Conservation (phyloP, 1,140 invertebrate genomes). For the Micrasema minimum region DNA sequence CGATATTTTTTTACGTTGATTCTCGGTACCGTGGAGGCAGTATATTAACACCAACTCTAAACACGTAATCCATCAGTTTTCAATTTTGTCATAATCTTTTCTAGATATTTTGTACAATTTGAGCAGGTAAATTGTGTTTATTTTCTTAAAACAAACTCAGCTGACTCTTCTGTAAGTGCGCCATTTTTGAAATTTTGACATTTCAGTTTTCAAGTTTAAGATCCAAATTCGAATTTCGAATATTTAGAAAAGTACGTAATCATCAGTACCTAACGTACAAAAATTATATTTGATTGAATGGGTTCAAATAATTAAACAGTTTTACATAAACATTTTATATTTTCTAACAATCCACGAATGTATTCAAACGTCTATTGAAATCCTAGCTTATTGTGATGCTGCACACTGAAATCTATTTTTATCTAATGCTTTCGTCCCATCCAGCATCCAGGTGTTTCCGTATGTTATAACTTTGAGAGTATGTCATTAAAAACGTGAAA, state of each 20-base stretch:
- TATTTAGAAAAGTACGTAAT: too few species aligned
- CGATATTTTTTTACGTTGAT: too few species aligned
- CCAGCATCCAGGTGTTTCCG: conserved; percentile 52
- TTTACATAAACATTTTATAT: too few species aligned
- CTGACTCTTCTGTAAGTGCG: conserved; percentile 21
- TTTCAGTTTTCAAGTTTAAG: background rate
- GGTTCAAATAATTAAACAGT: too few species aligned
- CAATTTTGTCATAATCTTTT: background rate
- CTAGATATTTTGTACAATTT: background rate
- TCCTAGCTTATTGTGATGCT: conserved; percentile 51
- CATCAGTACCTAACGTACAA: too few species aligned
- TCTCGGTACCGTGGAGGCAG: too few species aligned
- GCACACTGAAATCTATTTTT: conserved; percentile 52
- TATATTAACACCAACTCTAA: too few species aligned
- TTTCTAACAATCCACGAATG: too few species aligned
- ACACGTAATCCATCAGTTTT: too few species aligned
- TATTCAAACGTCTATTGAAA: background rate
- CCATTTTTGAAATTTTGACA: conserved; percentile 36
- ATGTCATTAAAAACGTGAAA: conserved; percentile 29
- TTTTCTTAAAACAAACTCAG: background rate
- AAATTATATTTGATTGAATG: too few species aligned
- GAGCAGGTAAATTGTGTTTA: background rate
- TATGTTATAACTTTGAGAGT: conserved; percentile 44
- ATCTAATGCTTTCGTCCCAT: conserved; percentile 44
- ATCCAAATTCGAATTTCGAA: background rate